Percentiles rank a stretch among this genome's conserved stretches.
Evolutionary conservation across 2,113 vertebrate genomes (phyloP).

Genomic region (Electrona antarctica): DNA sequence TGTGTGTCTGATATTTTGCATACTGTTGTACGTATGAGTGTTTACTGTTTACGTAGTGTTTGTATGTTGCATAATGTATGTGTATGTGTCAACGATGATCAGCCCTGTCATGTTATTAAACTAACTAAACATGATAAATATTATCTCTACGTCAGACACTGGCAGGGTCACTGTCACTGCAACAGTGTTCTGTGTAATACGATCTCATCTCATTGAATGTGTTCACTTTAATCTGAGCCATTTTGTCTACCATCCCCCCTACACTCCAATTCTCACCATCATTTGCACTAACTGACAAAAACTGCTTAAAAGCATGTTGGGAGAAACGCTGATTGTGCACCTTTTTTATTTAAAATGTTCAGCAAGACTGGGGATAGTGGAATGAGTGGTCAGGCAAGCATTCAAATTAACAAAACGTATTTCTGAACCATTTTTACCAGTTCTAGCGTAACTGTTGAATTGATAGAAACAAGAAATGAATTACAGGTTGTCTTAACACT

Average conservation of each 20-base stretch:
- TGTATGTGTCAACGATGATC: slow-evolving; percentile 10
- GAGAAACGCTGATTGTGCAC: background rate
- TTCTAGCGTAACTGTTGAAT: slow-evolving; percentile 7
- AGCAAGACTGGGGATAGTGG: background rate
- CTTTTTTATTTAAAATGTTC: slow-evolving; percentile 2
- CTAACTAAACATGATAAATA: slow-evolving; percentile 13
- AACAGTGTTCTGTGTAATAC: slow-evolving; percentile 4
- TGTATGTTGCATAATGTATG: slow-evolving; percentile 6
- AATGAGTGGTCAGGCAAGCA: background rate
- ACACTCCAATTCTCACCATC: background rate
- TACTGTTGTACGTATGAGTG: background rate
- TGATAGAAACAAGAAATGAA: background rate
- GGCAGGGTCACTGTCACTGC: slow-evolving; percentile 33
- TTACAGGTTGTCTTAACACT: slow-evolving; percentile 15
- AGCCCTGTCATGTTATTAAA: background rate
- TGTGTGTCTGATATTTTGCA: background rate
- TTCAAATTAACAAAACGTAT: background rate
- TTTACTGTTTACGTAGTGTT: background rate
- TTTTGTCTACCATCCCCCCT: background rate
- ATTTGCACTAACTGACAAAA: background rate
- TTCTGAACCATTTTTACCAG: slow-evolving; percentile 24
- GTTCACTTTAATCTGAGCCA: background rate
- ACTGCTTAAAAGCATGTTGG: background rate
- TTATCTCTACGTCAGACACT: slow-evolving; percentile 21
- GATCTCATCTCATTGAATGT: slow-evolving; percentile 24